Conservation (phyloP, 2,113 vertebrate genomes). For the Megaceryle maxima region DNA sequence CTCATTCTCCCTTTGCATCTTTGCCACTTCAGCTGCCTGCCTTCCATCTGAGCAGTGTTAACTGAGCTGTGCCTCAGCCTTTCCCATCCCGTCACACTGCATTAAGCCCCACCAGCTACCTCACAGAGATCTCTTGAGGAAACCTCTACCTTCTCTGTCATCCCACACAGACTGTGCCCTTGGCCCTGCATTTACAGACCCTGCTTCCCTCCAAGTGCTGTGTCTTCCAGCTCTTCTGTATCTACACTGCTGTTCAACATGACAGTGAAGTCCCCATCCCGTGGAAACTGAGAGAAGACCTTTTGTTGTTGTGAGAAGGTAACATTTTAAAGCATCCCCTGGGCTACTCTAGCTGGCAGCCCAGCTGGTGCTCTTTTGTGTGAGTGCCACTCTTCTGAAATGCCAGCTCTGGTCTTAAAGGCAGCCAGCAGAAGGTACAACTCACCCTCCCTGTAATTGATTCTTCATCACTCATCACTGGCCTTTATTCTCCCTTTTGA, state of each 20-base stretch:
- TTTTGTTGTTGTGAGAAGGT: constrained; percentile 59
- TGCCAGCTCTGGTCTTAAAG: constrained; percentile 68
- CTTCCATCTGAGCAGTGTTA: background rate
- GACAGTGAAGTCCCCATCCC: background rate
- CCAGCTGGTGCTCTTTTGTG: constrained; percentile 75
- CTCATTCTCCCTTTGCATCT: background rate
- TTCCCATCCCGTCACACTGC: background rate
- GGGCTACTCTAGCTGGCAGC: constrained; percentile 61
- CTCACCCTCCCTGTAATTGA: constrained; percentile 36
- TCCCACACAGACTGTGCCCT: accelerated
- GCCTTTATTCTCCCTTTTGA: constrained; percentile 43
- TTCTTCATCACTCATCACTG: constrained; percentile 26
- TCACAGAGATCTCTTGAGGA: background rate
- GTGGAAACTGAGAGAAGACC: background rate
- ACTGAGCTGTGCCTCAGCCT: background rate
- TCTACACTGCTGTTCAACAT: background rate
- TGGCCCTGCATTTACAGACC: background rate
- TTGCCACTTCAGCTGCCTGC: background rate
- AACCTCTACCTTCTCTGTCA: background rate
- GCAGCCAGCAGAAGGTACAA: constrained; percentile 31
- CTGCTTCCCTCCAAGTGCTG: background rate
- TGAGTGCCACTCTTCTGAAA: constrained; percentile 65
- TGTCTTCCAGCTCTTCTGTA: background rate
- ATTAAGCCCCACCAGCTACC: background rate
- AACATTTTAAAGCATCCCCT: constrained; percentile 70